Evolutionary conservation across 2,888 invertebrate species (phyloP), one percentile per base, ranked within the genome.

Genomic region (Andrena bicolor): DNA sequence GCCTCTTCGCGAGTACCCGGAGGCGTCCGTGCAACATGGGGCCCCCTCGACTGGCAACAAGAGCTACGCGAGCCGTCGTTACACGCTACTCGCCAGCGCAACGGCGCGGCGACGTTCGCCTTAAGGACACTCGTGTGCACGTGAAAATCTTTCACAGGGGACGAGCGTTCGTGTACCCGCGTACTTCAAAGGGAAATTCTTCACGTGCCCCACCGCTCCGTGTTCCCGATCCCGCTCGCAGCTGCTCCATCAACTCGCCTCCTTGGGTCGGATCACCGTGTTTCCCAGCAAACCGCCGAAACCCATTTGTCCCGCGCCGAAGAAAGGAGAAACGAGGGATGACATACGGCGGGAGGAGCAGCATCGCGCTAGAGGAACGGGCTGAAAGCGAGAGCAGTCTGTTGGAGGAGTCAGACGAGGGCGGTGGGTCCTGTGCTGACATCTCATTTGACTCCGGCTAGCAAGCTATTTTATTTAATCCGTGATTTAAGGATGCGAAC

Each of bases 401-500:
- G 85, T 73, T 71, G 63, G 69, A 80, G 51, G 68, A 64, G 61
- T 16, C 65, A 60, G 78, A 76, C 87, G 86, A 87, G 87, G 87
- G 87, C 81, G 87, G 87, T 86, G 87, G 87, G 84, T 79, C 74
- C 75, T 69, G 81, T 80, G 84, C 86, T 91, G 91, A 91, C 91
- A 88, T 91, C 91, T 91, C 91, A 91, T 91, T 91, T 91, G 90
- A 90, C 88, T 90, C 86, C 83, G 84, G 84, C 84, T 72, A 84
- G 85, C 82, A 84, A 84, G 91, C 88, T 89, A 90, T 91, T 92
- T 90, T 90, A 90, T 91, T 91, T 90, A 91, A 92, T 91, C 92
- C 91, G 88, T 90, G 91, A 91, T 92, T 91, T 90, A 92, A 90
- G 90, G 86, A 90, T 81, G 87, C 89, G 86, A 87, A 86, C 86